Evolutionary conservation across 2,113 vertebrate genomes (phyloP), one percentile per base, ranked within the genome.

Genomic region (Ifrita kowaldi): DNA sequence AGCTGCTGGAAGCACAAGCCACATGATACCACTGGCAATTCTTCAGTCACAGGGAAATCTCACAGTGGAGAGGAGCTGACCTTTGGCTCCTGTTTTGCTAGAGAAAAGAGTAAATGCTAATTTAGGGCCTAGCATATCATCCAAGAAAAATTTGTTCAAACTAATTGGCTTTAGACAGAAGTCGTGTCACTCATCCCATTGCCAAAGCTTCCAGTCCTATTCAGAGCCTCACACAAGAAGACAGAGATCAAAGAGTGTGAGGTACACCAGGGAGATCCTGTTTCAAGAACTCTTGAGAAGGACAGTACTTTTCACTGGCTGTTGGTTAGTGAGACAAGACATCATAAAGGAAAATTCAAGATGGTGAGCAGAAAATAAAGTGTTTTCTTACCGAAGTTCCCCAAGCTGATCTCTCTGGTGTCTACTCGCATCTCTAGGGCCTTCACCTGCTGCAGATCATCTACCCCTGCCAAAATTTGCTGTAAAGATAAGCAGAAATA

Each of bases 321-420:
- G 11, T 11, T 74, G 13, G 11, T 82, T 84, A 65, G 23, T 8
- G 15, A 91, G 41, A 30, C 46, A 42, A 70, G 19, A 53, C 4
- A 47, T 0, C 2, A 41, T 11, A 49, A 78, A 76, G n/a, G 7
- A 87, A 93, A 93, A 55, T 39, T 20, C 44, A 37, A 73, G 23
- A 44, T 0, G 3, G 42, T 35, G 47, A 94, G 41, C 18, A 85
- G 14, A 62, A 55, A 30, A 70, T 16, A 21, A 84, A 81, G 27
- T 37, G 10, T 88, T 95, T 91, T 88, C 99, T 99, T 97, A 99
- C 99, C 99, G 44, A 99, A 98, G 97, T 98, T 99, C 22, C 98
- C 98, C 96, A 99, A 95, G 85, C 98, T 99, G 89, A 95, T 98
- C 73, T 98, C 98, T 59, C 97, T 98, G 18, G 99, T 99, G 92